phyloP scores from a whole-genome alignment of 2,888 invertebrate genomes.

The Phengaris alcon region DNA sequence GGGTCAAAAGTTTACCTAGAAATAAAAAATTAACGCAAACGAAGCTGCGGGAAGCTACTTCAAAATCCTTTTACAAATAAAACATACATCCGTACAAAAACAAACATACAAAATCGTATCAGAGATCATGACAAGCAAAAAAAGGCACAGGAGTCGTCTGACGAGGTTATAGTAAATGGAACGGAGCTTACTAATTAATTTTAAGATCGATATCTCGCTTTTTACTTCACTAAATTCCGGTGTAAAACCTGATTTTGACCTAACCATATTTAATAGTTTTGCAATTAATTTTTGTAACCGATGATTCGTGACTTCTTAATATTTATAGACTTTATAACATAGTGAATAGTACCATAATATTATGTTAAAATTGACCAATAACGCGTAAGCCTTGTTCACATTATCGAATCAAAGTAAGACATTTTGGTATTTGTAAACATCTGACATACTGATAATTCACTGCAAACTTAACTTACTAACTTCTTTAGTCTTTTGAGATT shows the following conservation, averaged over 20 bases:
- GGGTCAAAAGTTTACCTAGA: too few species aligned
- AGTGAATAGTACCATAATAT: too few species aligned
- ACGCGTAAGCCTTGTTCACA: too few species aligned
- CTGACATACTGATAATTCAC: too few species aligned
- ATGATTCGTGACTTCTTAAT: too few species aligned
- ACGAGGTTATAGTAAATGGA: constrained; percentile 18
- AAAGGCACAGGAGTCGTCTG: constrained; percentile 18
- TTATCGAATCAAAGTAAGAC: too few species aligned
- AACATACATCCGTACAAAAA: background rate
- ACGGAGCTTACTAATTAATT: constrained; percentile 28
- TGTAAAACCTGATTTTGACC: constrained; percentile 23
- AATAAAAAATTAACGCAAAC: too few species aligned
- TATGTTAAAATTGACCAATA: too few species aligned
- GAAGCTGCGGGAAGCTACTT: background rate
- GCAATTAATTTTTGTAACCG: background rate
- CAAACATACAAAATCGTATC: background rate
- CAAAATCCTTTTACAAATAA: background rate
- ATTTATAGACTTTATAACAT: too few species aligned
- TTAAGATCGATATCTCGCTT: constrained; percentile 26
- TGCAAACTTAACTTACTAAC: too few species aligned
- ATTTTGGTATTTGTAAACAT: too few species aligned
- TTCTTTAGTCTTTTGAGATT: too few species aligned
- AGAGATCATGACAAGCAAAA: background rate
- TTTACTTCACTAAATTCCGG: background rate
- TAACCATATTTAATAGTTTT: background rate